Conservation (phyloP, 2,888 invertebrate species). For the Xylota segnis region DNA sequence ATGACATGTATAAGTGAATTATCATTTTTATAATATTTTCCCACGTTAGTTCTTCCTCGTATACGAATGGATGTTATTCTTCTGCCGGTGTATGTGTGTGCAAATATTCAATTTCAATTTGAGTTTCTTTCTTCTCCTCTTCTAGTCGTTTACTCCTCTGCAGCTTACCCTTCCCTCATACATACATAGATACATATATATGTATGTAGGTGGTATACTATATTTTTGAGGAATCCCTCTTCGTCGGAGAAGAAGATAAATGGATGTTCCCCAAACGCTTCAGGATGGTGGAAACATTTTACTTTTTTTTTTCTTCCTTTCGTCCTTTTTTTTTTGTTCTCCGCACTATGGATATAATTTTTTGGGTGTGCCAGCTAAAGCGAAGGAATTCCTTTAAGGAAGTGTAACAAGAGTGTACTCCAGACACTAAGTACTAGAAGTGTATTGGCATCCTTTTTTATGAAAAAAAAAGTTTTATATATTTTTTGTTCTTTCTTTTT, state of each 20-base stretch:
- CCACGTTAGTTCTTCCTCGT: slow-evolving; percentile 52
- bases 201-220: no score
- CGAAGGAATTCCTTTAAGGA: slow-evolving; percentile 40
- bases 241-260: slow-evolving; percentile 72
- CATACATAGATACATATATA: no score
- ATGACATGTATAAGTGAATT: slow-evolving; percentile 76
- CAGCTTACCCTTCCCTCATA: slow-evolving; percentile 34
- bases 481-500: slow-evolving; percentile 7
- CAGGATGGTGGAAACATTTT: slow-evolving; percentile 43
- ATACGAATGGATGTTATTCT: slow-evolving; percentile 24
- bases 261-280: slow-evolving; percentile 60
- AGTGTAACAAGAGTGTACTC: slow-evolving; percentile 70
- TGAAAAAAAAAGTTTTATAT: neutral
- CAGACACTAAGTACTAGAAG: slow-evolving; percentile 69
- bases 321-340: slow-evolving; percentile 23
- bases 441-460: slow-evolving; percentile 67
- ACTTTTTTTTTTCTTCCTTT: slow-evolving; percentile 15
- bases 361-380: slow-evolving; percentile 48
- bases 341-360: slow-evolving; percentile 52
- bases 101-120: slow-evolving; percentile 76
- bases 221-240: slow-evolving; percentile 65
- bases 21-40: slow-evolving; percentile 75
- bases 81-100: slow-evolving; percentile 2
- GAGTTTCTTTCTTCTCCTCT: slow-evolving; percentile 11
- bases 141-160: slow-evolving; percentile 43